Conservation (phyloP, 2,888 invertebrate species). For the Tuberolachnus salignus region DNA sequence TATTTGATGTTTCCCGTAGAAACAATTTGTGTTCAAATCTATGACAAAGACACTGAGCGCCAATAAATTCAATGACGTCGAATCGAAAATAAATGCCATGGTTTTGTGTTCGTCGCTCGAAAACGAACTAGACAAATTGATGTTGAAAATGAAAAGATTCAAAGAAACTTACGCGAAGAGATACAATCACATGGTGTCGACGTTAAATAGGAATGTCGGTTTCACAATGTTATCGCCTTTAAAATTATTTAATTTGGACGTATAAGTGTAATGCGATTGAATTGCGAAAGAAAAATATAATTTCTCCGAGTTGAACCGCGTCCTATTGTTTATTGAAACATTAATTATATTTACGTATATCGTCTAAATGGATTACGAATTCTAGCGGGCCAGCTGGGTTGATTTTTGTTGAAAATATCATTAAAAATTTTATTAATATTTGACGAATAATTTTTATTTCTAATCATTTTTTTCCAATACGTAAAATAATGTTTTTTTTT, state of each 20-base stretch:
- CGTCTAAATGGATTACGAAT: too few relatives aligned
- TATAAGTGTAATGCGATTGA: too few relatives aligned
- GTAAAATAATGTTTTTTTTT: too few relatives aligned
- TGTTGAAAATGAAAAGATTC: constrained; percentile 39
- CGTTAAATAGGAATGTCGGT: constrained; percentile 14
- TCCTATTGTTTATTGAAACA: too few relatives aligned
- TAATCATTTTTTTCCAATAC: too few relatives aligned
- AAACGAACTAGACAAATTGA: constrained; percentile 8
- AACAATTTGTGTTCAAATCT: not conserved
- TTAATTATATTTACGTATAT: too few relatives aligned
- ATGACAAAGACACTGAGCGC: not conserved
- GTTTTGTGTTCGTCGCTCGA: constrained; percentile 11
- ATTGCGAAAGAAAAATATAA: too few relatives aligned
- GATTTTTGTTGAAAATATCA: too few relatives aligned
- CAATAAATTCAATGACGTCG: not conserved
- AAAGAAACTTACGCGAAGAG: constrained; percentile 15
- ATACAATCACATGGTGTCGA: constrained; percentile 26
- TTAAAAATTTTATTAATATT: too few relatives aligned
- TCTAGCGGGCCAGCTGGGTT: too few relatives aligned
- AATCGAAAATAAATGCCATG: not conserved
- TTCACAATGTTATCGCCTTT: constrained; percentile 4
- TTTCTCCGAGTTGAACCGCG: too few relatives aligned
- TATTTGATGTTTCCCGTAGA: not conserved
- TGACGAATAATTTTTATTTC: too few relatives aligned
- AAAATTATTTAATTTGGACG: not conserved